Evolutionary conservation across 2,113 vertebrate genomes (phyloP), one percentile per base, ranked within the genome.

Genomic region (Vulpes ferrilata): DNA sequence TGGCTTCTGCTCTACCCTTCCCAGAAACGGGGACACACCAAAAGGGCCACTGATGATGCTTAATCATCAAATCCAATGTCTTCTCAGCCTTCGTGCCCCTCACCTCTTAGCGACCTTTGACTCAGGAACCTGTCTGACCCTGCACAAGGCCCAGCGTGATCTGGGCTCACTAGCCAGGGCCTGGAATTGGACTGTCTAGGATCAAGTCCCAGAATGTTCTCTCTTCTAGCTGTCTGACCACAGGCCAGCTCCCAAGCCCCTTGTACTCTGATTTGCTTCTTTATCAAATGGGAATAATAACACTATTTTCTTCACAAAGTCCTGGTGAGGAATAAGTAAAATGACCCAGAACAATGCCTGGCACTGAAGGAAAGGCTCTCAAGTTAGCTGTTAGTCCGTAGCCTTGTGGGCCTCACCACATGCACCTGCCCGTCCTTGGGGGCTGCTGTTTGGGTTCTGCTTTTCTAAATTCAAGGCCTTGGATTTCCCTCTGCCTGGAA

Each of bases 271-370:
- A 12, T 83, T 85, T 92, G 89, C 85, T 95, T 89, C 80, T 86
- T 59, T 92, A 8, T 82, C 76, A 93, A 95, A 93, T 38, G 76
- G 22, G 60, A 57, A 80, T 73, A 90, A 95, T 95, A 69, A n/a
- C 65, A 12, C 25, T 16, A 7, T 69, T 88, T 90, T 92, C 95
- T 80, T 97, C 95, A 65, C 16, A 55, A 74, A 67, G 25, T 16
- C 62, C 74, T 60, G 19, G 3, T 51, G 88, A 93, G 48, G 94
- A 69, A 15, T 17, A 60, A 20, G 67, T 93, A 81, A 81, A 80
- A 62, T 94, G 67, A 76, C 80, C 80, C 69, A 71, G 80, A 96
- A 97, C 97, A 96, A 96, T 95, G 97, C 76, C 89, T 35, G 79
- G 80, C 65, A 35, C 38, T 25, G 71, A 22, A 94, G 85, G 74